These are phyloP conservation scores for Neopipo cinnamomea DNA, from an alignment of 2,113 vertebrate species.

Conservation along the genomic window DNA sequence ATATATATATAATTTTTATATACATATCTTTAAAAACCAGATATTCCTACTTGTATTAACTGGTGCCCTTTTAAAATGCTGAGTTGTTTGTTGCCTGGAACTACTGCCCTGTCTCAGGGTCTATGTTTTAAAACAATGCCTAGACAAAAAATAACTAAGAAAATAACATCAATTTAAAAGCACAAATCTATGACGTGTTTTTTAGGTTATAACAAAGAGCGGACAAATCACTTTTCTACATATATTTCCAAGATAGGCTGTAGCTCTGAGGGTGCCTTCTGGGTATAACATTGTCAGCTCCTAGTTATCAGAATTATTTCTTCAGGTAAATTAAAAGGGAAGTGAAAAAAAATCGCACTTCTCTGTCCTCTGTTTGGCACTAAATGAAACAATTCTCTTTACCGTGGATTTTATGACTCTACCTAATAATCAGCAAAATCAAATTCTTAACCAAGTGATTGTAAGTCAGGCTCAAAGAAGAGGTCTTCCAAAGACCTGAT, in stretches of 20 bases:
- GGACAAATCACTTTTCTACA: neutral
- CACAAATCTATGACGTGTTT: neutral
- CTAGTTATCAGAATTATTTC: constrained; percentile 43
- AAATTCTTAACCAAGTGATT: neutral
- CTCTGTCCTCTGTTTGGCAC: neutral
- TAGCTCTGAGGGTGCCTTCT: neutral
- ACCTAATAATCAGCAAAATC: neutral
- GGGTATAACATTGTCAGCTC: neutral
- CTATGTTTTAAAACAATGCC: neutral
- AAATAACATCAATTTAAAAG: constrained; percentile 13
- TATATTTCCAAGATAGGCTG: neutral
- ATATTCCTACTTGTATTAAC: constrained; percentile 10
- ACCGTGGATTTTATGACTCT: neutral
- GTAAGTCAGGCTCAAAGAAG: neutral
- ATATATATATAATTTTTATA: neutral
- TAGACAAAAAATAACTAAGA: neutral
- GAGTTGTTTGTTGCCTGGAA: constrained; percentile 23
- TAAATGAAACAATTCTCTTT: neutral
- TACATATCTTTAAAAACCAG: neutral
- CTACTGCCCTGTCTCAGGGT: neutral
- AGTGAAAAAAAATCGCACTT: constrained; percentile 17
- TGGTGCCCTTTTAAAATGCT: constrained; percentile 17
- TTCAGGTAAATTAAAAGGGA: constrained; percentile 22
- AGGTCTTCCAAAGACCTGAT: neutral
- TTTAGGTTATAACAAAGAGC: constrained; percentile 26